Evolutionary conservation across 2,797 vertebrate genomes (phyloP), one percentile per base, ranked within the genome.

Genomic region (Sciurus carolinensis): DNA sequence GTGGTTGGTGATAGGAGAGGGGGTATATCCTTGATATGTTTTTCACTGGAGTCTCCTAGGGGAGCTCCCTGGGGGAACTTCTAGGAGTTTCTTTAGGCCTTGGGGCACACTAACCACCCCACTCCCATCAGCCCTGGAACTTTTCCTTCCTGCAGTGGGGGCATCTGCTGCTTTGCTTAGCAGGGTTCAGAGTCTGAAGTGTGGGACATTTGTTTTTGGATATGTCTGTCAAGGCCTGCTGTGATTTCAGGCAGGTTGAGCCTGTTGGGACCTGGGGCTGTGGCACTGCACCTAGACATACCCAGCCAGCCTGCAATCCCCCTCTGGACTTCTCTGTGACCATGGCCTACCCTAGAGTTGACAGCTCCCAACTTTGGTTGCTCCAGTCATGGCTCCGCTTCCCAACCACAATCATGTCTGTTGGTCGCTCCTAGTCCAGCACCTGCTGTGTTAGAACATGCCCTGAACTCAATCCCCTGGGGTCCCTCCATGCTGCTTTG

Each of bases 111-210:
- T 66, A 88, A 89, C 72, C 39, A 57, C 50, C 69, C 39, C 11
- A 52, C 28, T 95, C 39, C 11, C 36, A 30, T 57, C 75, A 54
- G 64, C 75, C 62, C 83, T 75, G 8, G 50, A 84, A 26, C 54
- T 83, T 88, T 92, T 95, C 85, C 90, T 92, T 93, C 77, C 73
- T 64, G 69, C 6, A 24, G 30, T 42, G 36, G 87, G 52, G 89
- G 62, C 90, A 72, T 64, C 67, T 72, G 82, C 67, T 94, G 89
- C 84, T 96, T 96, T 90, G 79, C 90, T 62, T 59, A 91, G 57
- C 79, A 30, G 0, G 5, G 33, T 84, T 80, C 89, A 67, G 81
- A 87, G 87, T 69, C 84, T n/a, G 7, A 88, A 83, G 50, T 57
- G 28, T 18, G 22, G 18, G 44, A 6, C 24, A 62, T 95, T 96